Evolutionary conservation across 2,113 vertebrate species (phyloP).

Genomic region (Ploceus nigricollis): DNA sequence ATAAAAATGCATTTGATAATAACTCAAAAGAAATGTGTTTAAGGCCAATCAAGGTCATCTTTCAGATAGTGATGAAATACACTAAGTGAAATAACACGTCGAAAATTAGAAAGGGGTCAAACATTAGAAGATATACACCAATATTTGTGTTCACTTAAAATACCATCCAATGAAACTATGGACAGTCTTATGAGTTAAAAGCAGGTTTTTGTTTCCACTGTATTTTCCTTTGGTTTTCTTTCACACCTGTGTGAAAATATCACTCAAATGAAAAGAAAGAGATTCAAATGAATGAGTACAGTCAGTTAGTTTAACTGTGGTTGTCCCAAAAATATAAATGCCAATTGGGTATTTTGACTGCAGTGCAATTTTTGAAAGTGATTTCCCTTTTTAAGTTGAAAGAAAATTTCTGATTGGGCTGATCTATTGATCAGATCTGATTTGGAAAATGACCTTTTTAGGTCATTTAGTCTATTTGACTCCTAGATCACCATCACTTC

Average conservation of each 20-base stretch:
- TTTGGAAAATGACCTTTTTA: neutral
- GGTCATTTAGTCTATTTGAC: neutral
- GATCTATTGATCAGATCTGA: neutral
- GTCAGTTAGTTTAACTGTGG: neutral
- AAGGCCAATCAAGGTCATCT: neutral
- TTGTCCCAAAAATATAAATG: neutral
- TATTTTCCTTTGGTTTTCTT: neutral
- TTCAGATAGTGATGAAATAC: neutral
- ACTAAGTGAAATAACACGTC: neutral
- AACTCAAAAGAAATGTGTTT: neutral
- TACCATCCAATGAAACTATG: neutral
- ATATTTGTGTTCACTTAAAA: neutral
- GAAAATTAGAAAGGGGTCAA: neutral
- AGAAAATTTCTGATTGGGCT: neutral
- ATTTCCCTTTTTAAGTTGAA: neutral
- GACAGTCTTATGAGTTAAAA: neutral
- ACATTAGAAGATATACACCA: neutral
- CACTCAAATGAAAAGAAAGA: neutral
- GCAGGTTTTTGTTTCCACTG: rapidly evolving
- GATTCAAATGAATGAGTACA: neutral
- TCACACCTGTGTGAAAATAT: neutral
- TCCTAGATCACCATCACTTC: neutral
- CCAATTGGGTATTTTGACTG: neutral
- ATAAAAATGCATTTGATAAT: neutral
- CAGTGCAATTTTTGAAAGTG: neutral